Percentiles rank a stretch among this genome's conserved stretches.
Conservation (phyloP, 1,140 invertebrate genomes). For the Meloidogyne floridensis region DNA sequence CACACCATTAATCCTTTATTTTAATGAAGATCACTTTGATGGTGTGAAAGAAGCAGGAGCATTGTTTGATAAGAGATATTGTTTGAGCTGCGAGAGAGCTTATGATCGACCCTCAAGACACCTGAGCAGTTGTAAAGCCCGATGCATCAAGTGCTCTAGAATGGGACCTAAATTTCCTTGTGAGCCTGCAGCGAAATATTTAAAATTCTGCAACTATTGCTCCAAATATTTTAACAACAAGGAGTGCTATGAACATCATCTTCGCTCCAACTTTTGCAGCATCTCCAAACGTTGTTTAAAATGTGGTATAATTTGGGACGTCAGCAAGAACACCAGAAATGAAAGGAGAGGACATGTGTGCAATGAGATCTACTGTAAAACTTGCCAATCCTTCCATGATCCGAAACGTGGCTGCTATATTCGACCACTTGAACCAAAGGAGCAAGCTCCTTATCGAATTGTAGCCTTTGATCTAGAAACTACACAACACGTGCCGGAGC, state of each 20-base stretch:
- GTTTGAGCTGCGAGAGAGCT: background rate
- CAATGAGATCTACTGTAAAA: background rate
- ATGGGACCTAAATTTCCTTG: background rate
- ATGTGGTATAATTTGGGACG: slow-evolving; percentile 13
- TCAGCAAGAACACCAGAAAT: background rate
- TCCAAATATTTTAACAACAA: background rate
- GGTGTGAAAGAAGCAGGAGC: background rate
- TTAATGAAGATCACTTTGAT: background rate
- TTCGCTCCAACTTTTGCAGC: background rate
- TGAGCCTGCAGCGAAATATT: background rate
- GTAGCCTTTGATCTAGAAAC: background rate
- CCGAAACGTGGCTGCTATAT: background rate
- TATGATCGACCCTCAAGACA: background rate
- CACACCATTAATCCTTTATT: background rate
- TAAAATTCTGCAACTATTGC: background rate
- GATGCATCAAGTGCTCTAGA: background rate
- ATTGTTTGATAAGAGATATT: background rate
- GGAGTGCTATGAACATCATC: slow-evolving; percentile 1
- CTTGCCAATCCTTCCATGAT: background rate
- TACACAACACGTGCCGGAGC: background rate
- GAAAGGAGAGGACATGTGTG: background rate
- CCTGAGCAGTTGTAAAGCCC: background rate
- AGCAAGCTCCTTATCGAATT: background rate
- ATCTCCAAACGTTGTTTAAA: background rate
- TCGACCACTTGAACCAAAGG: background rate